Evolutionary conservation across 1,140 invertebrate genomes (phyloP), one percentile per base, ranked within the genome.

Genomic region (Plutomurus gul): DNA sequence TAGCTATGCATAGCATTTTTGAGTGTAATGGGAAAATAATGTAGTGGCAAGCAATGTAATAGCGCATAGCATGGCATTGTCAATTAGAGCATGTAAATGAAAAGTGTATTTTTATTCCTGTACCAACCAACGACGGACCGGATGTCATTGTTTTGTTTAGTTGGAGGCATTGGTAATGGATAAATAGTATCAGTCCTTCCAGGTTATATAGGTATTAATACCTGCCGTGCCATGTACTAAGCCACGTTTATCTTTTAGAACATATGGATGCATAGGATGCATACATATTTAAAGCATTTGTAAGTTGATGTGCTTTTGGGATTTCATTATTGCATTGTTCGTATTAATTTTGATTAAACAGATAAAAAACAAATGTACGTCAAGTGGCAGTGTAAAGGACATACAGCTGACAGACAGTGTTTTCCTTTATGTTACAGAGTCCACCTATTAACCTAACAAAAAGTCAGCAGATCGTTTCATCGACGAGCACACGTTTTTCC

Each of bases 381-480:
- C 18, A 60, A 65, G 13, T 33, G 18, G 25, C 30, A 25, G n/a
- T n/a, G 7, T 60, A 65, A 33, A 65, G 36, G 36, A 33, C 27
- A 65, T 13, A n/a, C 30, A n/a, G 16, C 10, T 56, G 36, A 65
- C 56, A 33, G 18, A 65, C 30, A 65, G 36, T 71, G 22, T 77
- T 75, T 71, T 39, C 71, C 39, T 81, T 76, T 75, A 40, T 71
- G 10, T 78, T 78, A 18, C 79, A 83, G 82, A 83, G 65, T 72
- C 82, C 79, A 43, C 79, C 79, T 16, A 39, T 81, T n/a, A 83
- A 76, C 47, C 74, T 82, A 6, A 76, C 76, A 0, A 83, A 83
- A 43, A 83, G 82, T 81, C 82, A 83, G 77, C 82, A 76, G 16
- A 78, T 82, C 33, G 81, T 82, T n/a, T 80, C 78, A 18, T 25